Conservation (phyloP, 30 jellyfish, hydroid and myxozoan species). For the Nemopilema nomurai region DNA sequence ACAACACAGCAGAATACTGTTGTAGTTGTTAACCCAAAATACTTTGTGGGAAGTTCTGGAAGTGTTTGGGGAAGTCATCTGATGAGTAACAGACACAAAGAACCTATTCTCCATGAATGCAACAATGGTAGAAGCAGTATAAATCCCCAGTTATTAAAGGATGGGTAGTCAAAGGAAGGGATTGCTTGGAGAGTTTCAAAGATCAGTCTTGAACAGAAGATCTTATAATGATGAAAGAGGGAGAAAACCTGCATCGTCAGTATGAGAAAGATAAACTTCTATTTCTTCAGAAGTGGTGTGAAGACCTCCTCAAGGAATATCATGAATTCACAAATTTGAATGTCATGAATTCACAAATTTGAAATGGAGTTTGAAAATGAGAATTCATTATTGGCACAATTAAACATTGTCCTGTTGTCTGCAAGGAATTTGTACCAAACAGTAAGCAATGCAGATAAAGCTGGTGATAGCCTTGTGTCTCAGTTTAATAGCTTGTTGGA, state of each 20-base stretch:
- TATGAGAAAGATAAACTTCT: slow-evolving; percentile 7
- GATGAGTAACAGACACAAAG: slow-evolving; percentile 35
- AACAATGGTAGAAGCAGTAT: background rate
- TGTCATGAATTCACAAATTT: slow-evolving; percentile 12
- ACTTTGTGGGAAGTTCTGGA: slow-evolving; percentile 59
- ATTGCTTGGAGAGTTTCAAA: slow-evolving; percentile 6
- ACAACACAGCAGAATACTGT: slow-evolving; percentile 18
- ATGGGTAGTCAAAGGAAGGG: slow-evolving; percentile 18
- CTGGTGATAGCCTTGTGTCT: background rate
- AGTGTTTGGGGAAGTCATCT: slow-evolving; percentile 50
- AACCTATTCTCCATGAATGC: slow-evolving; percentile 24
- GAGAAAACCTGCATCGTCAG: slow-evolving; percentile 18
- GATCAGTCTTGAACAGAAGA: slow-evolving; percentile 8
- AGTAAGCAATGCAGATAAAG: background rate
- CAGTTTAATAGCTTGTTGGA: background rate
- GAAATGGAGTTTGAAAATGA: slow-evolving; percentile 4
- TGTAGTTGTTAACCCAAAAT: slow-evolving; percentile 46
- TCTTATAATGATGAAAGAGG: slow-evolving; percentile 13
- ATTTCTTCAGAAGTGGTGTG: slow-evolving; percentile 8
- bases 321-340: slow-evolving; percentile 7
- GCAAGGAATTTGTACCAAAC: background rate
- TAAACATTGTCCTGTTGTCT: slow-evolving; percentile 7
- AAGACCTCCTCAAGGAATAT: slow-evolving; percentile 12
- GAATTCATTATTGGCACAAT: slow-evolving; percentile 14
- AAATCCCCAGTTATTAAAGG: slow-evolving; percentile 5